Conservation (phyloP, 2,888 invertebrate genomes). For the Athrips mouffetella region DNA sequence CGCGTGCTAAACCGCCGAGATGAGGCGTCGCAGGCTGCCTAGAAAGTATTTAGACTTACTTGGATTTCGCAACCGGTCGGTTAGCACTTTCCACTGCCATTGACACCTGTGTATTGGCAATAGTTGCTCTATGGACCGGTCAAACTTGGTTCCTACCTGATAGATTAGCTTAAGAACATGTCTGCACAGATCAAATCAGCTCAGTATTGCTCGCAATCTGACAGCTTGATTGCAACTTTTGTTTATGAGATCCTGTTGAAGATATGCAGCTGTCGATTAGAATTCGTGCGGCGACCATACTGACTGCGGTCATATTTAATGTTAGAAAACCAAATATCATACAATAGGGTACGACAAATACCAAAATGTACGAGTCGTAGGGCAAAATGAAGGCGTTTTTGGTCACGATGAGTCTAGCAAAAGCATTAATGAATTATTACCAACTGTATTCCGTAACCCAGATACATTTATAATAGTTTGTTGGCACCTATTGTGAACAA, state of each 20-base stretch:
- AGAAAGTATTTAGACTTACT: conserved; percentile 14
- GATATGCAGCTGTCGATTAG: not conserved
- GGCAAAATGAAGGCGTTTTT: too few relatives aligned
- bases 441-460: not conserved
- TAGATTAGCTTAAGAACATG: not conserved
- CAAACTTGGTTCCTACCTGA: conserved; percentile 1
- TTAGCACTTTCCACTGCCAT: conserved; percentile 26
- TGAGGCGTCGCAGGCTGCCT: conserved; percentile 5
- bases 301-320: not conserved
- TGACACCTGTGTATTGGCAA: conserved; percentile 23
- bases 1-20: conserved; percentile 3
- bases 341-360: not conserved
- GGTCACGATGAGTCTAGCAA: too few relatives aligned
- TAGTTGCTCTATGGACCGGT: conserved; percentile 12
- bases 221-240: conserved; percentile 5
- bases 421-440: too few relatives aligned
- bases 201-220: conserved; percentile 1
- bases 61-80: conserved; percentile 19
- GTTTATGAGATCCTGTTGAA: conserved; percentile 3
- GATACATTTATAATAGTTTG: not conserved
- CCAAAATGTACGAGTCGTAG: not conserved
- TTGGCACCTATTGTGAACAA: conserved; percentile 8
- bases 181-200: conserved; percentile 4
- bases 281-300: not conserved
- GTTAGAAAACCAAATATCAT: not conserved